Evolutionary conservation across 2,113 vertebrate species (phyloP), one percentile per base, ranked within the genome.

Genomic region (Baryphthengus martii): DNA sequence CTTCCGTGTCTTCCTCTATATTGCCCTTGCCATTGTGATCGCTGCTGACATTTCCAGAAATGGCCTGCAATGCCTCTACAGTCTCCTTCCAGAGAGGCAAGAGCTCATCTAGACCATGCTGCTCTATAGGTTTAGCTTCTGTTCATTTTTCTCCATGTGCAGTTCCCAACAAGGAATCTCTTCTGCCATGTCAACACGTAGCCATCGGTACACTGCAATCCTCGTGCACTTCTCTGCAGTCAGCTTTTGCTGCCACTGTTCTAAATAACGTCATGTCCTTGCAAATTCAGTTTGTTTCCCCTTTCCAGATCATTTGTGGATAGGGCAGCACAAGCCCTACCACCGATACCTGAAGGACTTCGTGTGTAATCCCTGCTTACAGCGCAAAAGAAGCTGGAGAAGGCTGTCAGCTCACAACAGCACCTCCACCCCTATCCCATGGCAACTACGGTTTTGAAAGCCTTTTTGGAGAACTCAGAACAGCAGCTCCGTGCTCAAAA

Each of bases 41-140:
- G 0, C 40, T 21, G 59, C 68, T 74, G 73, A 7, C 26, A 23
- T 49, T 66, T 62, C 68, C 65, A 70, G 63, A 26, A 73, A 26
- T 9, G 31, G 29, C 44, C 58, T 50, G 26, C 35, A 39, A 13
- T 68, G 26, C 14, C 65, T 49, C 73, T 35, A 35, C 50, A 42
- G 9, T 7, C 59, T 49, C 45, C 37, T 75, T 50, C 72, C 74
- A 78, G 26, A 52, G 39, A 33, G 23, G 33, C 37, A 29, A 28
- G 3, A 63, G 26, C 61, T 85, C 52, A 0, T 40, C 58, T 20
- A 75, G 66, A 35, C 11, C 0, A 0, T 25, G 8, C 11, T 4
- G 1, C 47, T 23, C 7, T 31, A 19, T 8, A 49, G 40, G 28
- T 39, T 31, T 13, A 44, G 50, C 55, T 82, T 17, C 63, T 44